Percentiles rank a stretch among this genome's conserved stretches.
phyloP scores from a whole-genome alignment of 2,113 vertebrate species.

The Xiphophorus maculatus region DNA sequence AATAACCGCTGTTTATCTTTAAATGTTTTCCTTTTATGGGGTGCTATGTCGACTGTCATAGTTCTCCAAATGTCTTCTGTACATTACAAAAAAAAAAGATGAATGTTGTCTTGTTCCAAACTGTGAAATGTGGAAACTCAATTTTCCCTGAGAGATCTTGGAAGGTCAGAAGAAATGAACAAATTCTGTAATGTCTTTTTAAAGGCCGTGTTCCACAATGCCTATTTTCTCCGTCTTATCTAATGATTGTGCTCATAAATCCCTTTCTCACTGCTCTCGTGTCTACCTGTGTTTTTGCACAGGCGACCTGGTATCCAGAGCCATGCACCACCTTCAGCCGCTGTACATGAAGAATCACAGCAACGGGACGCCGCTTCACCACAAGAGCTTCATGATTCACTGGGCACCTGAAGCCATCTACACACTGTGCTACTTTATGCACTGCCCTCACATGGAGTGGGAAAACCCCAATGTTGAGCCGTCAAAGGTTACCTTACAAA shows the following conservation, averaged over 20 bases:
- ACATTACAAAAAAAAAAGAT: slow-evolving; percentile 25
- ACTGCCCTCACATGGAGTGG: slow-evolving; percentile 98
- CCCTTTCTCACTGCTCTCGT: neutral
- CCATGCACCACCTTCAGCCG: slow-evolving; percentile 96
- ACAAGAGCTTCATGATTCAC: slow-evolving; percentile 85
- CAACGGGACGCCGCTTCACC: slow-evolving; percentile 91
- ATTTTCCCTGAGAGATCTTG: slow-evolving; percentile 49
- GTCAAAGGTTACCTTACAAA: slow-evolving; percentile 92
- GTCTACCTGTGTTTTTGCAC: slow-evolving; percentile 48
- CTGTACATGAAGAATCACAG: slow-evolving; percentile 89
- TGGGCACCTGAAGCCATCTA: slow-evolving; percentile 97
- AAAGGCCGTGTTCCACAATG: slow-evolving; percentile 48
- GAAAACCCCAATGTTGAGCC: slow-evolving; percentile 98
- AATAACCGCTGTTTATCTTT: slow-evolving; percentile 48
- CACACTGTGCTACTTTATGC: slow-evolving; percentile 99
- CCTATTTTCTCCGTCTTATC: slow-evolving; percentile 6
- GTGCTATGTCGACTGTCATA: slow-evolving; percentile 18
- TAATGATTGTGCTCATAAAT: neutral
- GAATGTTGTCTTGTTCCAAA: slow-evolving; percentile 40
- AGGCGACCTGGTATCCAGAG: slow-evolving; percentile 96
- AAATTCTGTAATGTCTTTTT: slow-evolving; percentile 45
- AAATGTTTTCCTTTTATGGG: slow-evolving; percentile 56
- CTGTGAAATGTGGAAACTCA: slow-evolving; percentile 27
- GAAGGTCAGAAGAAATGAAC: slow-evolving; percentile 41
- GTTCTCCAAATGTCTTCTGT: slow-evolving; percentile 25